Evolutionary conservation across 2,797 vertebrate genomes (phyloP), one percentile per base, ranked within the genome.

Genomic region (Pelochelys cantorii): DNA sequence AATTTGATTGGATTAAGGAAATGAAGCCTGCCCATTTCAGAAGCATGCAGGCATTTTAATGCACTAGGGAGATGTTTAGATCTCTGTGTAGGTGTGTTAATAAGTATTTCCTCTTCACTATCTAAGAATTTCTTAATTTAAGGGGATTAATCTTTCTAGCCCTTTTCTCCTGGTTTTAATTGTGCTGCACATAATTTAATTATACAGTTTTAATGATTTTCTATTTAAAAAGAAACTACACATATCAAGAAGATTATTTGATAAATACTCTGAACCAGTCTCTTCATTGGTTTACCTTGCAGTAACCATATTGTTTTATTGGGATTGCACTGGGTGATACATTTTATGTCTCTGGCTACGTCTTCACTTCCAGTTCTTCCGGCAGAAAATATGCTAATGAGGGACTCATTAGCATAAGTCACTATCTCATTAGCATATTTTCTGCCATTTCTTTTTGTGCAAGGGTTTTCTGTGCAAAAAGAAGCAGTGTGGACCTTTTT

Each of bases 71-170:
- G 93, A 92, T 68, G 87, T 90, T 97, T 79, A 9, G 84, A 87
- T 95, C 93, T 95, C 94, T 81, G 96, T 83, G 98, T 97, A 97
- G 98, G 97, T 97, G 97, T 97, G 97, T 97, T 97, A 98, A 97
- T 98, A 96, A 96, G 55, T 86, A 95, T 95, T 18, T 3, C 88
- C 92, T 98, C 95, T 96, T 88, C 89, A 84, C 96, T 94, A 92
- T 96, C 96, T 94, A 96, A 96, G 97, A 96, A 96, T 96, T 89
- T 87, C 91, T 54, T 90, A 95, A 89, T 86, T 48, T 97, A 95
- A 68, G 86, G 94, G 93, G 92, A 96, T 95, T 97, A 89, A 91
- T 96, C 84, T 94, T 94, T 80, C 89, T 74, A 53, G 89, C 93
- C 87, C 81, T 77, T 71, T 62, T 12, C 27, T 90, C 88, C 97